Evolutionary conservation across 2,113 vertebrate species (phyloP).

Genomic region (Pleuronectes platessa): DNA sequence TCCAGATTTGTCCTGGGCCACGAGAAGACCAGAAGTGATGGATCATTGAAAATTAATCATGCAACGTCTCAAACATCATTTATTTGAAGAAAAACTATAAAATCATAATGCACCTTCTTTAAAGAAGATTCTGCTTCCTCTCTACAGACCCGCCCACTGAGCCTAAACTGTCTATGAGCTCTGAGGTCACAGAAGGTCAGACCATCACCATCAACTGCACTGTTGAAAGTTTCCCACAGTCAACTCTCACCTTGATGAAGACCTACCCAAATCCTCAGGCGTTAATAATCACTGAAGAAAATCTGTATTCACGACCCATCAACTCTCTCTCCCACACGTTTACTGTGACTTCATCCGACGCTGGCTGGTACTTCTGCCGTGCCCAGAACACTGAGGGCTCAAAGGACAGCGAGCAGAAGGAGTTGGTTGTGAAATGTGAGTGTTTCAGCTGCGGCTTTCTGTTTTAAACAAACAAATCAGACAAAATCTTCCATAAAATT

Average conservation of each 20-base stretch:
- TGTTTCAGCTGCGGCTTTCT: neutral
- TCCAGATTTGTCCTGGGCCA: too few species aligned
- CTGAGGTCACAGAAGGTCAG: conserved; percentile 38
- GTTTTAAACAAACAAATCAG: neutral
- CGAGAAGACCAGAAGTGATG: too few species aligned
- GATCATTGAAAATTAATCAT: too few species aligned
- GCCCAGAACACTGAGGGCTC: conserved; percentile 53
- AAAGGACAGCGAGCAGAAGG: fast-evolving
- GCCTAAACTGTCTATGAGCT: conserved; percentile 27
- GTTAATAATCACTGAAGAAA: fast-evolving
- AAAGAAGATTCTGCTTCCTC: neutral
- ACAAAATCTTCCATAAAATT: neutral
- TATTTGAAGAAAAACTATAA: too few species aligned
- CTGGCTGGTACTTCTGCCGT: conserved; percentile 56
- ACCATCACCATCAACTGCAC: conserved; percentile 44
- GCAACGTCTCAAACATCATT: too few species aligned
- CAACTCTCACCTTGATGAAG: conserved; percentile 1
- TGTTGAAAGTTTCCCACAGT: conserved; percentile 62
- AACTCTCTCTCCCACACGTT: conserved; percentile 15
- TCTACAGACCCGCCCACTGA: conserved; percentile 66
- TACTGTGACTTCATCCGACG: neutral
- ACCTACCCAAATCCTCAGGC: neutral
- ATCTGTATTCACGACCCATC: fast-evolving
- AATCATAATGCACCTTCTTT: too few species aligned
- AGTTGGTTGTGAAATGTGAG: conserved; percentile 69